Conservation (phyloP, 2,888 invertebrate genomes). For the Lycocerus yunnanus region DNA sequence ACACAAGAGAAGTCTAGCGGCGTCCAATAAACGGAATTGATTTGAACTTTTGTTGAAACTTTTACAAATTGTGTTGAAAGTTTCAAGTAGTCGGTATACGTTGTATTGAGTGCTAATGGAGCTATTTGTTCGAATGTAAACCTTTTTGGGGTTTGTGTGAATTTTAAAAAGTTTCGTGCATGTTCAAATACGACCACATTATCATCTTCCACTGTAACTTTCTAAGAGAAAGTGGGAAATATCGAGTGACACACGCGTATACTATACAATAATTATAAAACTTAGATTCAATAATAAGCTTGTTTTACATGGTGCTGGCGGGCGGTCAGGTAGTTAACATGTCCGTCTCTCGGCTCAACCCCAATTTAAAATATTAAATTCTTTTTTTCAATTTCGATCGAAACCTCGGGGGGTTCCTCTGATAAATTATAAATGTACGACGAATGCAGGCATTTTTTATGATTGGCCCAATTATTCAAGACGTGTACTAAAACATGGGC, state of each 20-base stretch:
- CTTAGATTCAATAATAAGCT: neutral
- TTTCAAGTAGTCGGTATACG: conserved; percentile 40
- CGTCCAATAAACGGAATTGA: conserved; percentile 46
- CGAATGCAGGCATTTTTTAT: neutral
- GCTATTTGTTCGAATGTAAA: conserved; percentile 39
- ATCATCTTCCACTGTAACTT: no score
- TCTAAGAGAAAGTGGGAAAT: neutral
- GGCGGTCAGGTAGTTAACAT: neutral
- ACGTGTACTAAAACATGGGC: neutral
- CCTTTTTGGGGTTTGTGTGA: conserved; percentile 19
- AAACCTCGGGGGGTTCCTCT: neutral
- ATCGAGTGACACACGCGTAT: no score
- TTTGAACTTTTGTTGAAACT: conserved; percentile 42
- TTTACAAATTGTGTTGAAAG: conserved; percentile 44
- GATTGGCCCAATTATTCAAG: neutral
- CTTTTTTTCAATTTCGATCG: neutral
- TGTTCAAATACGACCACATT: neutral
- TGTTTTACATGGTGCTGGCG: neutral
- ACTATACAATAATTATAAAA: no score
- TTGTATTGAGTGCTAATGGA: conserved; percentile 45
- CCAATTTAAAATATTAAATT: neutral
- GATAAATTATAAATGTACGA: neutral
- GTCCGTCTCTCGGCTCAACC: neutral
- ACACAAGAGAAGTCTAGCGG: conserved; percentile 35
- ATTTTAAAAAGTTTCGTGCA: conserved; percentile 17